Percentiles rank a stretch among this genome's conserved stretches.
Evolutionary conservation across 2,797 vertebrate species (phyloP).

Genomic region (Coluber constrictor): DNA sequence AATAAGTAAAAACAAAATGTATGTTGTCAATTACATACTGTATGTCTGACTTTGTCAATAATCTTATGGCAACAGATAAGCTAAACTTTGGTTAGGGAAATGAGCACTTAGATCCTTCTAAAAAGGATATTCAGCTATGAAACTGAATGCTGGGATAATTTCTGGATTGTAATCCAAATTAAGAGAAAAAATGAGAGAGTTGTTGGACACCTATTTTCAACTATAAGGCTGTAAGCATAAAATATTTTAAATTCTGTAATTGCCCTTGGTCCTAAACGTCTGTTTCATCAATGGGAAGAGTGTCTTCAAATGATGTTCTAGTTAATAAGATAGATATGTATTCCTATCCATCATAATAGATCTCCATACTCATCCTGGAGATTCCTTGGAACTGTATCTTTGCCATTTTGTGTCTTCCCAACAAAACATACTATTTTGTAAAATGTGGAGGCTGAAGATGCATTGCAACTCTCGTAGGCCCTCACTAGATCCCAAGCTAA

Average conservation of each 20-base stretch:
- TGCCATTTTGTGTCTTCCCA: background rate
- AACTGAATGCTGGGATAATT: background rate
- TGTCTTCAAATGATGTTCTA: background rate
- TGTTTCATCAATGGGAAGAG: background rate
- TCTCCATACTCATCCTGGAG: background rate
- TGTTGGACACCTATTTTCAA: background rate
- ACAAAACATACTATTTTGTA: background rate
- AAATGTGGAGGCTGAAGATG: background rate
- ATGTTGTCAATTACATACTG: background rate
- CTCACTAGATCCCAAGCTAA: background rate
- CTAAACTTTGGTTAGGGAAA: background rate
- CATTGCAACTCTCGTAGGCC: background rate
- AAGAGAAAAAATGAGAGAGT: background rate
- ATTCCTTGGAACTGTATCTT: background rate
- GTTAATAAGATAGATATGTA: background rate
- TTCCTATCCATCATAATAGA: background rate
- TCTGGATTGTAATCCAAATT: background rate
- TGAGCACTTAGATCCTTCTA: background rate
- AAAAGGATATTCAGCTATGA: background rate
- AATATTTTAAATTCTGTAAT: background rate
- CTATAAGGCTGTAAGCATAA: background rate
- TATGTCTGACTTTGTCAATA: background rate
- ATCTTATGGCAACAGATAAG: background rate
- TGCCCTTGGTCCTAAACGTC: background rate
- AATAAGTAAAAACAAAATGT: background rate